Evolutionary conservation across 2,797 vertebrate genomes (phyloP).

Genomic region (Tragopan temminckii): DNA sequence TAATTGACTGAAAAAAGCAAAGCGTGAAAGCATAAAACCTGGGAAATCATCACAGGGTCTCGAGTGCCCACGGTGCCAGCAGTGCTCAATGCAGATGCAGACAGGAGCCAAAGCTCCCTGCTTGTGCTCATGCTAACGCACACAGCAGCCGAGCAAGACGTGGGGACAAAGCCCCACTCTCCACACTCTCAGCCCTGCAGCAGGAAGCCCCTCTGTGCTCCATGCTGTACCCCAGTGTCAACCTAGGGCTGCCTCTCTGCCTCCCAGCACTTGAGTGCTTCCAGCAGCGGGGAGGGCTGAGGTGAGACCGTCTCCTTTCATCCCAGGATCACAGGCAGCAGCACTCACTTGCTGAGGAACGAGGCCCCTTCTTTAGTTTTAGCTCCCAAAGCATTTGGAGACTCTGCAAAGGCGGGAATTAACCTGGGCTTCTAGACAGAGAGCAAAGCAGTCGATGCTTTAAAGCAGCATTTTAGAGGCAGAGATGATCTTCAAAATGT

Average conservation of each 20-base stretch:
- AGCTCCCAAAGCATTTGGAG: neutral
- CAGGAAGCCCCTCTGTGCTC: neutral
- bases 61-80: neutral
- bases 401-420: neutral
- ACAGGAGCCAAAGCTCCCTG: neutral
- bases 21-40: neutral
- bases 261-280: neutral
- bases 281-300: neutral
- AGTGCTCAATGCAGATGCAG: neutral
- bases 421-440: conserved; percentile 38
- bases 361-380: neutral
- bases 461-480: neutral
- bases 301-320: neutral
- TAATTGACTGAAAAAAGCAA: neutral
- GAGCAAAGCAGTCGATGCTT: neutral
- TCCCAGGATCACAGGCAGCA: neutral
- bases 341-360: neutral
- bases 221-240: neutral
- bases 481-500: conserved; percentile 44
- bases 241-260: rapidly evolving
- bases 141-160: neutral
- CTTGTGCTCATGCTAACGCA: neutral
- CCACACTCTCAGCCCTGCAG: neutral
- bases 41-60: neutral
- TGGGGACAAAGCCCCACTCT: neutral